Conservation (phyloP, 2,113 vertebrate species). For the Solea solea region DNA sequence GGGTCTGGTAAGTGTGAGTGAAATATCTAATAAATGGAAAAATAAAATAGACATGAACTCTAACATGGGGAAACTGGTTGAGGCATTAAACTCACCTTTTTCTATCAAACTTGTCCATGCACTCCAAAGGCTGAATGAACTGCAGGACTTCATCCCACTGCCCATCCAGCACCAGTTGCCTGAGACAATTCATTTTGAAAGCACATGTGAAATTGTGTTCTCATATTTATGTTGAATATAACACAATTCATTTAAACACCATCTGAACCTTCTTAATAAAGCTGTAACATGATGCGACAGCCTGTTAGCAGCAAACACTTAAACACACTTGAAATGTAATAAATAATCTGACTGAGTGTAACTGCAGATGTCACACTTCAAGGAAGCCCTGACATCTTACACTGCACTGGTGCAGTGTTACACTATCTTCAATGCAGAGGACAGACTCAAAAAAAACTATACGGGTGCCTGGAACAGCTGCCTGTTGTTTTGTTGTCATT, state of each 20-base stretch:
- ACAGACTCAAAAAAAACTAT: constrained; percentile 8
- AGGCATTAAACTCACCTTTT: constrained; percentile 84
- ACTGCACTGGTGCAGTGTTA: constrained; percentile 13
- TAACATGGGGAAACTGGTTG: background rate
- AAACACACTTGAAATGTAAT: constrained; percentile 10
- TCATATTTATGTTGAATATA: background rate
- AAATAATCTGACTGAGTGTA: constrained; percentile 14
- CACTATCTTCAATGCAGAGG: constrained; percentile 1
- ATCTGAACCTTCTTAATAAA: background rate
- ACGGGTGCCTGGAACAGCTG: constrained; percentile 3
- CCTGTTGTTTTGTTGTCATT: background rate
- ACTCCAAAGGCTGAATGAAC: constrained; percentile 97
- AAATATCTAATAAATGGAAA: background rate
- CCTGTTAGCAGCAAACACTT: background rate
- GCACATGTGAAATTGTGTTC: background rate
- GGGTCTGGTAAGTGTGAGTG: no score
- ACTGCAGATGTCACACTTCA: constrained; percentile 30
- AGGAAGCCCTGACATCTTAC: constrained; percentile 7
- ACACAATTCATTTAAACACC: background rate
- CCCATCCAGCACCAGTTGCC: constrained; percentile 95
- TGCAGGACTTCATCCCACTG: constrained; percentile 99
- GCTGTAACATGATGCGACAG: no score
- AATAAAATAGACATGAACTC: background rate
- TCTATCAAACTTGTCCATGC: constrained; percentile 98
- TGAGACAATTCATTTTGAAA: constrained; percentile 61